Percentiles rank a stretch among this genome's conserved stretches.
phyloP scores from a whole-genome alignment of 92 coral and sea anemone genomes.

The Bergia sp. region DNA sequence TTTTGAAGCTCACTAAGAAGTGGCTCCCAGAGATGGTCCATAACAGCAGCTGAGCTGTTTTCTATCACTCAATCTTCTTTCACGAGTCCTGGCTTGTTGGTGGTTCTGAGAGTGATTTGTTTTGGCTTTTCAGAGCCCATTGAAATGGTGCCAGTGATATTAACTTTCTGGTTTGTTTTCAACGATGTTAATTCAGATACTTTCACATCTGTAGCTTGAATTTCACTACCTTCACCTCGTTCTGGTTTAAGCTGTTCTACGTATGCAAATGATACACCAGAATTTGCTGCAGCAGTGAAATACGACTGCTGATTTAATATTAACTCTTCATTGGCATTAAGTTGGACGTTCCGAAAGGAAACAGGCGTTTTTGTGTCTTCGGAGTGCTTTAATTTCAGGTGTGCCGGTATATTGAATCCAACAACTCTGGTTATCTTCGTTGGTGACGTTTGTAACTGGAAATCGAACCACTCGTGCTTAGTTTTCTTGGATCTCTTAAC shows the following conservation, averaged over 20 bases:
- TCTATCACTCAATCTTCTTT: constrained; percentile 47
- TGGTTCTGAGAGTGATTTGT: constrained; percentile 4
- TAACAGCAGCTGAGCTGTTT: constrained; percentile 21
- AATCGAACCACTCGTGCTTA: constrained; percentile 45
- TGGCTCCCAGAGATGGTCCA: constrained; percentile 31
- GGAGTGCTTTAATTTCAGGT: constrained; percentile 31
- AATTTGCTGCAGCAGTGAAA: constrained; percentile 43
- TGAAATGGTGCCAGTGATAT: constrained; percentile 28
- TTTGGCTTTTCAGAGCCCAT: constrained; percentile 13
- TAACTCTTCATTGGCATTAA: constrained; percentile 22
- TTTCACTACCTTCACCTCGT: constrained; percentile 7
- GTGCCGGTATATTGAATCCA: constrained; percentile 31
- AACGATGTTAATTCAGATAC: constrained; percentile 12
- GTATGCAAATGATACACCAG: constrained; percentile 38
- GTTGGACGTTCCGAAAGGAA: constrained; percentile 21
- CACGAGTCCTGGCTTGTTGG: constrained; percentile 5
- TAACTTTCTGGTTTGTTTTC: constrained; percentile 43
- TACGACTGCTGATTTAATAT: constrained; percentile 44
- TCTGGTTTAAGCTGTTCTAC: constrained; percentile 28
- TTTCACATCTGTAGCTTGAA: constrained; percentile 14
- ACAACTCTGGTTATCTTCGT: constrained; percentile 41
- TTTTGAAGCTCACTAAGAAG: constrained; percentile 34
- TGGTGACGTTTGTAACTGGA: constrained; percentile 37
- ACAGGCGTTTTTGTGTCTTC: constrained; percentile 44
- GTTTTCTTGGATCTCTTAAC: constrained; percentile 35